Evolutionary conservation across 2,797 vertebrate species (phyloP), one percentile per base, ranked within the genome.

Genomic region (Leptodactylus fallax): DNA sequence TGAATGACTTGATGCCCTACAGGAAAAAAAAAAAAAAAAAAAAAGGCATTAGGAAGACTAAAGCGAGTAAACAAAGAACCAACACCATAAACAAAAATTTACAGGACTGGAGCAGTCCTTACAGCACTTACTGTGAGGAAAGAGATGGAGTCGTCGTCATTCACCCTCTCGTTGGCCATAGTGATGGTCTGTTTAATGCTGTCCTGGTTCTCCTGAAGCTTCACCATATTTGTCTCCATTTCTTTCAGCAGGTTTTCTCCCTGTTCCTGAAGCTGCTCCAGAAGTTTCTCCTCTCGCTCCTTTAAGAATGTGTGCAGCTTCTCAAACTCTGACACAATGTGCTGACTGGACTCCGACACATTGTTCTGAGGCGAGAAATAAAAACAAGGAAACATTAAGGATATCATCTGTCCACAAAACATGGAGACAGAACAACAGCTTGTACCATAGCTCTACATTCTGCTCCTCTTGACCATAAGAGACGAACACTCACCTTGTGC

Each of bases 261-360:
- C 17, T 92, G 88, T 85, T 90, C 93, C 81, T 21, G 88, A 85
- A 90, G 88, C 36, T 69, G 91, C 21, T 87, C 91, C 91, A 92
- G 87, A 81, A 91, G 60, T 69, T 90, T 91, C 91, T 92, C 94
- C 85, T 95, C 91, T 88, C 90, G 93, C 71, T 72, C 74, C 19
- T 88, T 89, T 86, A 95, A 90, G 91, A 94, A 94, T 85, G 91
- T 90, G 83, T 92, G 93, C 87, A 96, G 90, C 86, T 93, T 94
- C 84, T 94, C 90, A 92, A 95, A 95, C 72, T 94, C 94, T 83
- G 90, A 25, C 27, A 90, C 90, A 80, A 93, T 90, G n/a, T 92
- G 86, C 71, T 85, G 14, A 60, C 92, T 90, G 85, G 92, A 91
- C 55, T 91, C 88, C 14, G 90, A 61, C 86, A 93, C 91, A 81